phyloP scores from a whole-genome alignment of 1,140 invertebrate species.

The Belonocnema kinseyi region DNA sequence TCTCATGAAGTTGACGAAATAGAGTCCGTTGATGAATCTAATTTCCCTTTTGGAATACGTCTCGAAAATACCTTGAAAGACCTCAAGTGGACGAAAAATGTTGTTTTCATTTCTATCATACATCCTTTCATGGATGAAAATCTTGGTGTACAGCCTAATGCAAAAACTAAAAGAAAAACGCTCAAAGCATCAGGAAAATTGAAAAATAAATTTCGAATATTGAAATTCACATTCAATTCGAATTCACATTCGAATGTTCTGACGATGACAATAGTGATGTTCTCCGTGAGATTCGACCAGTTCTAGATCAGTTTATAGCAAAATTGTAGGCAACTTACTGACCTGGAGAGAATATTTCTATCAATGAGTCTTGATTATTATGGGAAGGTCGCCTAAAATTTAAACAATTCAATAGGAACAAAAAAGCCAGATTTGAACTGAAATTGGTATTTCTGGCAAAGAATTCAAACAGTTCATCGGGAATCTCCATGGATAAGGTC shows the following conservation, averaged over 20 bases:
- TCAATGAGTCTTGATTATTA: conserved; percentile 56
- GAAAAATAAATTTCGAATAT: conserved; percentile 15
- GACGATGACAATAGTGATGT: conserved; percentile 30
- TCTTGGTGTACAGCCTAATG: background rate
- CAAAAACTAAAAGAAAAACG: background rate
- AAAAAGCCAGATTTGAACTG: too few species aligned
- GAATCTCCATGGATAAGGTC: too few species aligned
- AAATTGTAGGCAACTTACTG: conserved; percentile 43
- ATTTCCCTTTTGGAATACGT: background rate
- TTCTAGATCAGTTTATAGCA: conserved; percentile 46
- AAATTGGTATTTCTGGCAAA: too few species aligned
- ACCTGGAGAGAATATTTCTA: conserved; percentile 44
- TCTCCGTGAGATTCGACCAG: conserved; percentile 40
- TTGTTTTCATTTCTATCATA: background rate
- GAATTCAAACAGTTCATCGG: too few species aligned
- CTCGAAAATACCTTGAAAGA: too few species aligned
- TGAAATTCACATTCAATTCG: conserved; percentile 35
- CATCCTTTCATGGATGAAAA: too few species aligned
- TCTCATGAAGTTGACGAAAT: too few species aligned
- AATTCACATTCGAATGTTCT: conserved; percentile 51
- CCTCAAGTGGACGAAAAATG: too few species aligned
- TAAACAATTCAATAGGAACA: too few species aligned
- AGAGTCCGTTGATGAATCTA: background rate
- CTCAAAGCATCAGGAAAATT: background rate
- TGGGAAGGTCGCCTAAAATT: conserved; percentile 59